Percentiles rank a stretch among this genome's conserved stretches.
These are phyloP conservation scores for Tipula vernalis DNA, from an alignment of 2,888 invertebrate genomes.

Conservation along the genomic window DNA sequence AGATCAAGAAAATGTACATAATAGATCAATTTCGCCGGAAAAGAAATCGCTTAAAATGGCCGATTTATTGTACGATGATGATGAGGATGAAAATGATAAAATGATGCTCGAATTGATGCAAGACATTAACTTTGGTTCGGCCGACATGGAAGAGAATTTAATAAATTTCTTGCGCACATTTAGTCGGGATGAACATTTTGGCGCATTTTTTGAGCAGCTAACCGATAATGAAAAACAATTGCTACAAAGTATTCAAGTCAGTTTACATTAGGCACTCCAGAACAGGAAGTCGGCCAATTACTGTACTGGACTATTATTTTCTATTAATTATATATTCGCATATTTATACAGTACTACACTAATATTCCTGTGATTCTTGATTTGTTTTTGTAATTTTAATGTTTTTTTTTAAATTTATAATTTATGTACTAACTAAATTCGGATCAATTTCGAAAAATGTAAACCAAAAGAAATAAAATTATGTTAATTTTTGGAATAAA, in stretches of 20 bases:
- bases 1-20: conserved; percentile 20
- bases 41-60: conserved; percentile 26
- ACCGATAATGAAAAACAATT: conserved; percentile 42
- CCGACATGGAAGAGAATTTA: conserved; percentile 49
- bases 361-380: conserved; percentile 1
- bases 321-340: background rate
- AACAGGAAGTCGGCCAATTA: background rate
- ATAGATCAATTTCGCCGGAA: conserved; percentile 18
- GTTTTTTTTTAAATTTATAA: background rate
- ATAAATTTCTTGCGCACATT: conserved; percentile 50
- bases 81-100: conserved; percentile 38
- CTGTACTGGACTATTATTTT: background rate
- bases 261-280: background rate
- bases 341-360: background rate
- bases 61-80: conserved; percentile 27
- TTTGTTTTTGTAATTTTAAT: background rate
- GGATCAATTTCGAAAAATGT: background rate
- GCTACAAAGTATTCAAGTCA: conserved; percentile 26
- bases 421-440: background rate
- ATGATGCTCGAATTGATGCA: conserved; percentile 48
- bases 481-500: background rate
- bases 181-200: conserved; percentile 48
- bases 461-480: background rate
- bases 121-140: conserved; percentile 45
- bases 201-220: conserved; percentile 46